Evolutionary conservation across 2,888 invertebrate genomes (phyloP).

Genomic region (Calliphora vomitoria): DNA sequence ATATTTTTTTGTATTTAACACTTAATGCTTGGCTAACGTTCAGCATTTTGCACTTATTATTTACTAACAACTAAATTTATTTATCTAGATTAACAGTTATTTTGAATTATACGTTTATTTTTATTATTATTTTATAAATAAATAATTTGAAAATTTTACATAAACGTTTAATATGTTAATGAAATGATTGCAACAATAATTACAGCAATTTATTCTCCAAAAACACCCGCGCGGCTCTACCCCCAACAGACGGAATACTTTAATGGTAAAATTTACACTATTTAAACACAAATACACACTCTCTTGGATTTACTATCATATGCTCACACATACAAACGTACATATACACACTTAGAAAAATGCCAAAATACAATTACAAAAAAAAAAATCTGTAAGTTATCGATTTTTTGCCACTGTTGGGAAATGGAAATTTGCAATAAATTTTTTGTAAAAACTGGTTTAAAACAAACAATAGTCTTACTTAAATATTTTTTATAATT

Average conservation of each 20-base stretch:
- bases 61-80: not conserved
- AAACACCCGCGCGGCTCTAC: not conserved
- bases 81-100: slow-evolving; percentile 4
- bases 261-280: slow-evolving; percentile 9
- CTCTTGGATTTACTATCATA: not conserved
- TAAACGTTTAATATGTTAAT: slow-evolving; percentile 21
- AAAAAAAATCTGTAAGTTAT: slow-evolving; percentile 54
- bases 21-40: not conserved
- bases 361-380: slow-evolving; percentile 29
- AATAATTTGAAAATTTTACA: not conserved
- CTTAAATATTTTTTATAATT: not conserved
- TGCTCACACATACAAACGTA: not conserved
- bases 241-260: not conserved
- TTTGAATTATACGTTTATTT: not conserved
- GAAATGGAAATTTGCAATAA: not conserved
- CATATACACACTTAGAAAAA: not conserved
- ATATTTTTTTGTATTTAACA: not conserved
- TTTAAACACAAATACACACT: not conserved
- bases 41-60: not conserved
- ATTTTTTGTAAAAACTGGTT: not conserved
- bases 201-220: not conserved
- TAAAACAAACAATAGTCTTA: not conserved
- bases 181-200: not conserved
- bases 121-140: not conserved
- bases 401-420: slow-evolving; percentile 54